Evolutionary conservation across 35 echinoderm and acorn worm genomes (phyloP).

Genomic region (Strongylocentrotus purpuratus): DNA sequence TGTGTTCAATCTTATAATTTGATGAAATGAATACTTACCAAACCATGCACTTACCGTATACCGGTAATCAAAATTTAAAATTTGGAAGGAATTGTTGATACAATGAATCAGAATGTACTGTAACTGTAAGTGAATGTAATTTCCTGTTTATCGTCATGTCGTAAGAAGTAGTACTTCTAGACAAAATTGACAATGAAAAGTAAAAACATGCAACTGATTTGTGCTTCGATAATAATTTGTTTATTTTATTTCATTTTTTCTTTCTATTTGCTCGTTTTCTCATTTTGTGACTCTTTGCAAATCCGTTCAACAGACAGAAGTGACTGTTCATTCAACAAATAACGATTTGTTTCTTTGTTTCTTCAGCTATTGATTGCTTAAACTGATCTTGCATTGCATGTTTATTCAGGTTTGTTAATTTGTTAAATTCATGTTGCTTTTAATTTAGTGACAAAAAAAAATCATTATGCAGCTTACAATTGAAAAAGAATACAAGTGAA

Average conservation of each 20-base stretch:
- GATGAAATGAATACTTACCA: too few relatives aligned
- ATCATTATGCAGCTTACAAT: slow-evolving; percentile 1
- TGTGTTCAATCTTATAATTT: too few relatives aligned
- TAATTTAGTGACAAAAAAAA: not conserved
- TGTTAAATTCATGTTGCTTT: not conserved
- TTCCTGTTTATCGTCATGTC: not conserved
- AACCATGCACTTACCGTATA: too few relatives aligned
- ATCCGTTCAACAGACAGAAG: not conserved
- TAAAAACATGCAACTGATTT: not conserved
- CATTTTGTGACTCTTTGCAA: not conserved
- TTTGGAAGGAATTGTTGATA: not conserved
- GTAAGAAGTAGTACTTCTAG: not conserved
- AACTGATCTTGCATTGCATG: not conserved
- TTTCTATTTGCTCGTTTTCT: not conserved
- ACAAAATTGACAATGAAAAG: not conserved
- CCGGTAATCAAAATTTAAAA: too few relatives aligned
- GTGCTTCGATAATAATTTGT: not conserved
- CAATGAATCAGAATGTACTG: not conserved
- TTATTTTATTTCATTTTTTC: not conserved
- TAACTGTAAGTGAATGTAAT: not conserved
- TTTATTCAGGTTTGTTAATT: not conserved
- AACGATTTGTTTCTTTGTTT: not conserved
- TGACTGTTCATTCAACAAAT: not conserved
- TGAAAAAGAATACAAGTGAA: not conserved
- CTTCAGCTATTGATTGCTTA: not conserved